A percentile compares a stretch with the other conserved stretches of the same genome.
These are phyloP conservation scores for Cassiopea xamachana DNA, from an alignment of 30 jellyfish, hydroid and myxozoan species.

Conservation along the genomic window DNA sequence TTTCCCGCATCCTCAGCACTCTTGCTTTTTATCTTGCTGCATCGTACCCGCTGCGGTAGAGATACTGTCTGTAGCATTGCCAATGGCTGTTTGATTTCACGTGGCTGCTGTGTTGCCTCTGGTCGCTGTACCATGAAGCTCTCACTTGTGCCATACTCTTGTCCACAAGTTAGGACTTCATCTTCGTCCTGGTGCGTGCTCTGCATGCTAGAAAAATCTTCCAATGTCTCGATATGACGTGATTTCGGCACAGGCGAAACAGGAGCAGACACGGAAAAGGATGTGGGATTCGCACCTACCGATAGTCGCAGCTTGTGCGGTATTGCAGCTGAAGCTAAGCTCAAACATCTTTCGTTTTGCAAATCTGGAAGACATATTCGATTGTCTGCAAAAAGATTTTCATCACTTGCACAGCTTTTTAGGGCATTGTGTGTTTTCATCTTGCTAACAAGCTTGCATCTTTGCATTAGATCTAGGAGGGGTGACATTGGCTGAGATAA, in stretches of 20 bases:
- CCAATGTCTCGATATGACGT: not conserved
- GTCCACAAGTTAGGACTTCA: not conserved
- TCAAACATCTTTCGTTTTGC: not conserved
- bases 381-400: not conserved
- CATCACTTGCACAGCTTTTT: not conserved
- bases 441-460: not conserved
- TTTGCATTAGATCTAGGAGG: not conserved
- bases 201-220: not conserved
- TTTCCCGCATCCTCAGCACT: no score
- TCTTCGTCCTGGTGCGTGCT: not conserved
- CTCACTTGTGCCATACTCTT: not conserved
- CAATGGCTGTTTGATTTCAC: no score
- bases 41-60: no score
- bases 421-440: not conserved
- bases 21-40: no score
- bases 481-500: conserved; percentile 17
- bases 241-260: conserved; percentile 11
- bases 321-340: not conserved
- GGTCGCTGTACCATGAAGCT: no score
- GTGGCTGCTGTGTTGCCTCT: no score
- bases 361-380: not conserved
- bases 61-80: no score
- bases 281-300: not conserved
- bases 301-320: not conserved
- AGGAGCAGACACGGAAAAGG: conserved; percentile 40